A percentile compares a stretch with the other conserved stretches of the same genome.
phyloP scores from a whole-genome alignment of 2,113 vertebrate species.

The Coryphaenoides rupestris region DNA sequence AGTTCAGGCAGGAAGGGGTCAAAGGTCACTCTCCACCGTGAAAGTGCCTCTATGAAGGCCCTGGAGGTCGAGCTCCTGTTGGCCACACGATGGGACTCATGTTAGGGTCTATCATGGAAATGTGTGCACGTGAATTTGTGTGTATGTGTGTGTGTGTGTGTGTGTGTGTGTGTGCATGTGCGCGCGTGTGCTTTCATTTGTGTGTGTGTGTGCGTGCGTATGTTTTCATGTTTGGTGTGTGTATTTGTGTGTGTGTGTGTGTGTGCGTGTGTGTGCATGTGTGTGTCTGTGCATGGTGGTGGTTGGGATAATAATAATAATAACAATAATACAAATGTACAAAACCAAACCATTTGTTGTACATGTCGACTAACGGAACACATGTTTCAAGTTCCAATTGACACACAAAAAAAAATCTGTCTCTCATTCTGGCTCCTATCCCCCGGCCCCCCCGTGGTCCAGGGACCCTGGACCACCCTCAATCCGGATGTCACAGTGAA shows the following conservation, averaged over 20 bases:
- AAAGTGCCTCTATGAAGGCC: conserved; percentile 8
- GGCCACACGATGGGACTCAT: too few species aligned
- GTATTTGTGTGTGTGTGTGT: too few species aligned
- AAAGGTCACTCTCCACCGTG: conserved; percentile 26
- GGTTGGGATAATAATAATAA: too few species aligned
- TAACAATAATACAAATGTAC: too few species aligned
- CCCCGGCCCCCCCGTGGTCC: conserved; percentile 1
- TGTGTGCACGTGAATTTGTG: background rate
- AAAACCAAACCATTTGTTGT: too few species aligned
- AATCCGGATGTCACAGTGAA: conserved; percentile 46
- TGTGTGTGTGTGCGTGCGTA: too few species aligned
- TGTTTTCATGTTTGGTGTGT: too few species aligned
- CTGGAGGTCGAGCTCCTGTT: too few species aligned
- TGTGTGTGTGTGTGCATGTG: background rate
- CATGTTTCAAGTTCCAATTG: background rate
- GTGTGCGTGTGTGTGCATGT: too few species aligned
- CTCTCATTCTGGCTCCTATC: background rate
- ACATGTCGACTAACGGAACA: background rate
- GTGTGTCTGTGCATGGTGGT: too few species aligned
- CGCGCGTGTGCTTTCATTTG: background rate
- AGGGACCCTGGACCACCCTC: conserved; percentile 9
- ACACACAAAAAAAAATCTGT: background rate
- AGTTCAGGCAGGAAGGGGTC: conserved; percentile 27
- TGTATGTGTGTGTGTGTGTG: background rate
- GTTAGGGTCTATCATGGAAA: too few species aligned